phyloP scores from a whole-genome alignment of 2,113 vertebrate species.

The Noctilio leporinus region DNA sequence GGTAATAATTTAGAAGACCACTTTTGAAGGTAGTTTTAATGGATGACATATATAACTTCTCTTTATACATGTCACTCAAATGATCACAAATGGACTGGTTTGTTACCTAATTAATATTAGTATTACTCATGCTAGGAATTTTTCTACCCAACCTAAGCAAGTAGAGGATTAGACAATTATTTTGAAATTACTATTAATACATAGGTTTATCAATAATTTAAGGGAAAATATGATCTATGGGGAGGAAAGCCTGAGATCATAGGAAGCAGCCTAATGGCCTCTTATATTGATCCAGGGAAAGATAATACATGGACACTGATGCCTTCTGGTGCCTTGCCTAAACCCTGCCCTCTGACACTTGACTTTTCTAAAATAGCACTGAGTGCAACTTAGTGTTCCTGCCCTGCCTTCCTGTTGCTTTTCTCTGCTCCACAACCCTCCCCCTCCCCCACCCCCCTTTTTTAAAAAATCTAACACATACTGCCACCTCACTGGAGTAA shows the following conservation, averaged over 20 bases:
- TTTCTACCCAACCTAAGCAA: constrained; percentile 13
- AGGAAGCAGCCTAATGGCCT: neutral
- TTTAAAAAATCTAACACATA: neutral
- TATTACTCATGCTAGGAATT: neutral
- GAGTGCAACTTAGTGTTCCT: neutral
- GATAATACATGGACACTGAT: neutral
- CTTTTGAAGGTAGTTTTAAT: neutral
- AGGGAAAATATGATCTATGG: neutral
- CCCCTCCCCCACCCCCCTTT: too few relatives aligned
- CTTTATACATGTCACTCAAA: neutral
- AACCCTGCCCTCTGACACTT: neutral
- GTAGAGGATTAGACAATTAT: neutral
- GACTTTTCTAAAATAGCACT: neutral
- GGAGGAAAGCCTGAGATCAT: neutral
- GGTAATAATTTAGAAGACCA: neutral
- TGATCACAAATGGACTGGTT: neutral
- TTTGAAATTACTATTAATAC: constrained; percentile 11
- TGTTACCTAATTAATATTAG: neutral
- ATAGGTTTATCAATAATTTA: neutral
- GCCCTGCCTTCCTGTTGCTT: neutral
- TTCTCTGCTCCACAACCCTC: neutral
- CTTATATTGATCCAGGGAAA: neutral
- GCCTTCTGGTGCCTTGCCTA: neutral
- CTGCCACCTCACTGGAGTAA: neutral
- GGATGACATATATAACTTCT: neutral